Base-by-base conservation (phyloP, 2,113 vertebrate genomes). In the Catagonus wagneri region DNA sequence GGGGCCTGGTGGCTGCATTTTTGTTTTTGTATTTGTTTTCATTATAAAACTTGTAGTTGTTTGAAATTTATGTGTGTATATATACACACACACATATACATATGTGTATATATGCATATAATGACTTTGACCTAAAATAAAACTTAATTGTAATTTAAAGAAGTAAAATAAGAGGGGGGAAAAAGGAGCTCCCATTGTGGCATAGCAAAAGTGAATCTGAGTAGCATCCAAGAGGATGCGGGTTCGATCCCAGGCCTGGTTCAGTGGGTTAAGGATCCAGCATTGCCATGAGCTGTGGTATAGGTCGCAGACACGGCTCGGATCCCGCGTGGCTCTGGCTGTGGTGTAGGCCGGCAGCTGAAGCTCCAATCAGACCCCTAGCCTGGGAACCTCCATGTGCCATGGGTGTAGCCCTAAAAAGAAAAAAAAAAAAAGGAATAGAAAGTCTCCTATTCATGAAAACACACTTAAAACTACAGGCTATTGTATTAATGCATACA, bases 81-180 rank as follows among this genome's bases (percentile, higher is more conserved):
- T 61, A 50, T 25, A 25, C 39, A 19, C 16, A 79, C 23, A 72
- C 15, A 75, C 11, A 29, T n/a, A 50, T 60, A 15, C 68, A 11
- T 34, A 29, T 74, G 25, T 44, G 9, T 69, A 60, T 54, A 34
- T 22, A 8, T 52, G 12, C 36, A 32, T 65, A 20, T 90, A 32
- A 69, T 74, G 34, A 39, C 11, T 93, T 76, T 72, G 19, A 60
- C 5, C 58, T 95, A 86, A 90, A 94, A 52, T 90, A 74, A 90
- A 93, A 72, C 61, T 95, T 85, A 66, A 34, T 84, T 65, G 69
- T 76, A 66, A 90, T 68, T 91, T 66, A 61, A 94, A 66, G 39
- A 95, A 36, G 36, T 93, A 54, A 92, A 97, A 71, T 86, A 72
- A 89, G 8, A 44, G 44, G 44, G 44, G 44, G 44, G 44, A 8